Evolutionary conservation across 2,797 vertebrate genomes (phyloP), one percentile per base, ranked within the genome.

Genomic region (Acrocephalus scirpaceus): DNA sequence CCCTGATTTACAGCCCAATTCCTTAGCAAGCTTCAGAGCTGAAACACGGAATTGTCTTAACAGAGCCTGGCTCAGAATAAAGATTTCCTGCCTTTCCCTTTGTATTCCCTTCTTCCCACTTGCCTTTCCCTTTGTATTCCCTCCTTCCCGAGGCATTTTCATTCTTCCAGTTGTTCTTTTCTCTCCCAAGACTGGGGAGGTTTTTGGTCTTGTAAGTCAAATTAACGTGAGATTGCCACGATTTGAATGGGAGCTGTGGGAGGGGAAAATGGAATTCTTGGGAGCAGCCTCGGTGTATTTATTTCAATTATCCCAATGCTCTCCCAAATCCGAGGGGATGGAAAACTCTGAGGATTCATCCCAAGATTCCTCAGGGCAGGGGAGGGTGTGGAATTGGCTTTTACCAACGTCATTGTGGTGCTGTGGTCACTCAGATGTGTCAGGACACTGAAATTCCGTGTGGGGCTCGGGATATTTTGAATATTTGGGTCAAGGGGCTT

Each of bases 371-470:
- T 66, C 65, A 34, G 2, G 18, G 40, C 60, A 21, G 19, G 13
- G 44, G 5, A 20, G 40, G 8, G 32, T 34, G 51, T 9, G 13
- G 32, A 62, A 9, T 14, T 74, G 60, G 23, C 14, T 83, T 74
- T 48, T 29, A 1, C 16, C 13, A 1, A 34, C 5, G 4, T 77
- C 81, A 20, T 4, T 11, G 29, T 60, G 70, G 42, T 29, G 84
- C 16, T 61, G 54, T 42, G 80, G 32, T 69, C 62, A 8, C 84
- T n/a, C 2, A 5, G 40, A n/a, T 75, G 56, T 48, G 38, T 83
- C 86, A 57, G 45, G 84, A 8, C 3, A 0, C 56, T 69, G 25
- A 3, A 32, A 44, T 64, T 19, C 57, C 36, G 0, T 0, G 2
- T 25, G 5, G 2, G 9, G 40, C 57, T 62, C 1, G 6, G 47